These are phyloP conservation scores for Sarcophilus harrisii DNA, from an alignment of 2,797 vertebrate species.

Conservation along the genomic window DNA sequence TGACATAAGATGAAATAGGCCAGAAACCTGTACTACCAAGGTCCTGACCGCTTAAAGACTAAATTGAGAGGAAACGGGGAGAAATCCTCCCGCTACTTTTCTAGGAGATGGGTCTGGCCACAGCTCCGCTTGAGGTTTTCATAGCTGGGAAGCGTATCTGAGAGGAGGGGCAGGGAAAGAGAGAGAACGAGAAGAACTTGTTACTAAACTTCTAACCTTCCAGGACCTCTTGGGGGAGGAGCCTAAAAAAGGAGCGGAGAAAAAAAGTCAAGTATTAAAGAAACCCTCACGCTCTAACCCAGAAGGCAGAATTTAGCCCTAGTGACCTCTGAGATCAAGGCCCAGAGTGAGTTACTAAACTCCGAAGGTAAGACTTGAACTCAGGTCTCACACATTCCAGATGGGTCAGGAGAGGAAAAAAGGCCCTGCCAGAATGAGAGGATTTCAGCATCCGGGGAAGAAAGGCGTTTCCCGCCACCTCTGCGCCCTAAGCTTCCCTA, in stretches of 20 bases:
- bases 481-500: no score
- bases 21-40: background rate
- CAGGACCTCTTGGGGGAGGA: background rate
- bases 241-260: background rate
- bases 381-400: background rate
- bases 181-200: background rate
- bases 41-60: background rate
- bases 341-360: no score
- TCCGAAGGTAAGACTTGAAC: background rate
- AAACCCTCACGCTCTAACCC: background rate
- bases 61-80: background rate
- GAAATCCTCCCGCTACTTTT: background rate
- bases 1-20: background rate
- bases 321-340: background rate
- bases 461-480: background rate
- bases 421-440: background rate
- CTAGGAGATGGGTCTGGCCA: background rate
- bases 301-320: background rate
- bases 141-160: background rate
- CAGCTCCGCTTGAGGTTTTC: background rate
- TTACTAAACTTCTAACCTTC: background rate
- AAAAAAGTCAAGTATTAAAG: background rate
- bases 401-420: background rate
- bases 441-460: background rate
- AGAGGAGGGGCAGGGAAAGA: accelerated